Conservation (phyloP, 1,140 invertebrate genomes). For the Portunus trituberculatus region DNA sequence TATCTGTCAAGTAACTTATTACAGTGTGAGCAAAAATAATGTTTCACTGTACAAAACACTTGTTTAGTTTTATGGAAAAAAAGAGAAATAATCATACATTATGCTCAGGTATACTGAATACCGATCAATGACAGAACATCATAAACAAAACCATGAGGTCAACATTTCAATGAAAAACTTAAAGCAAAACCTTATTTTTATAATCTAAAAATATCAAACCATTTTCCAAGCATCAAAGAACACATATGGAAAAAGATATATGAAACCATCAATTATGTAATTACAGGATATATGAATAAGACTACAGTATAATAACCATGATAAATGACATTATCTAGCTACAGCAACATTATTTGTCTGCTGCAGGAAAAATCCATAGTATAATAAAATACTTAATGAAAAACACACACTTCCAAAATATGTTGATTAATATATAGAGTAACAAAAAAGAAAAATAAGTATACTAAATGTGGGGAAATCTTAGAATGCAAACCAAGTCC, state of each 20-base stretch:
- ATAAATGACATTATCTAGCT: constrained; percentile 74
- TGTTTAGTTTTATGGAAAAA: constrained; percentile 65
- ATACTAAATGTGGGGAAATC: constrained; percentile 53
- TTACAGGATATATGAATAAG: constrained; percentile 74
- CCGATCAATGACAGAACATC: constrained; percentile 73
- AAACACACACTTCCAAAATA: constrained; percentile 65
- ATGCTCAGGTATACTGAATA: constrained; percentile 70
- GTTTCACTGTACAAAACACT: constrained; percentile 75
- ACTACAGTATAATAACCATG: constrained; percentile 74
- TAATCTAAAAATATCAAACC: constrained; percentile 59
- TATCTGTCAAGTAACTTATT: constrained; percentile 75
- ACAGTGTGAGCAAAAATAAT: constrained; percentile 76
- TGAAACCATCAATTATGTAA: constrained; percentile 75
- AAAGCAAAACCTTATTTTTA: constrained; percentile 67
- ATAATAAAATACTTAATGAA: constrained; percentile 74
- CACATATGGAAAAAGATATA: constrained; percentile 75
- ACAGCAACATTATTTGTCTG: constrained; percentile 64
- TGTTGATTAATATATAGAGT: constrained; percentile 71
- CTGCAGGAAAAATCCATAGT: constrained; percentile 71
- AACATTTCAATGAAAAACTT: constrained; percentile 73
- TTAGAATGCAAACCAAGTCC: constrained; percentile 52
- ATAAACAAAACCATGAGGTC: constrained; percentile 63
- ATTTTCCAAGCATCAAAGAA: constrained; percentile 72
- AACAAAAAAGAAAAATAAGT: constrained; percentile 59
- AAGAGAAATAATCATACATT: constrained; percentile 67